These are phyloP conservation scores for Aulostomus chinensis DNA, from an alignment of 2,797 vertebrate genomes.

Conservation along the genomic window DNA sequence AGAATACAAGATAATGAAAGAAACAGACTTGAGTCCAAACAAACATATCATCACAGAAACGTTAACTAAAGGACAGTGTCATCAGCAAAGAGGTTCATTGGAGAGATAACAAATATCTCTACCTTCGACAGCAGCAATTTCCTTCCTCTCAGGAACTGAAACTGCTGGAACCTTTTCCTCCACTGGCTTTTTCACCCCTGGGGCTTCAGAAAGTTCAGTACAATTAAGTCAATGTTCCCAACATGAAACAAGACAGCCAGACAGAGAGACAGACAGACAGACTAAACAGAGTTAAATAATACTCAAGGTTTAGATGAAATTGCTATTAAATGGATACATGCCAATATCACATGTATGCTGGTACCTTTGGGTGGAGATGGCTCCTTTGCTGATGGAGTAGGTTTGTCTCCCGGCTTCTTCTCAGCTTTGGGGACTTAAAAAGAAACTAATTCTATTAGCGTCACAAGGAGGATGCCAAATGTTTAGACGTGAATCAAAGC, in stretches of 20 bases:
- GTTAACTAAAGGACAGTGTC: conserved; percentile 1
- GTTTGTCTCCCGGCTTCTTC: conserved; percentile 56
- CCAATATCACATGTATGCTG: conserved; percentile 23
- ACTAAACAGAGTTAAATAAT: too few species aligned
- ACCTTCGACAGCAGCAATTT: conserved; percentile 69
- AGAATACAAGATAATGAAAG: not conserved
- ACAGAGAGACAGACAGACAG: too few species aligned
- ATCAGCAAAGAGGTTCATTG: conserved; percentile 8
- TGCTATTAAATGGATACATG: too few species aligned
- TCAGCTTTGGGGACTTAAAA: conserved; percentile 67
- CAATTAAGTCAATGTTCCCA: conserved; percentile 24
- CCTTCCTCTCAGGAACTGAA: conserved; percentile 69
- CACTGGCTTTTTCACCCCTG: conserved; percentile 68
- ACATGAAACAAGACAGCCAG: too few species aligned
- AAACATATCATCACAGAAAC: too few species aligned
- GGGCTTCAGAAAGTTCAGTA: conserved; percentile 54
- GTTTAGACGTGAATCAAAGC: not conserved
- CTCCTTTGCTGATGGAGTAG: conserved; percentile 44
- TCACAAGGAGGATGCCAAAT: conserved; percentile 9
- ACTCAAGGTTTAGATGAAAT: too few species aligned
- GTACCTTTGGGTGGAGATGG: conserved; percentile 72
- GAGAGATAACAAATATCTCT: conserved; percentile 29
- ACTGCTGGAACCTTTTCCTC: conserved; percentile 70
- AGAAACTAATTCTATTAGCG: conserved; percentile 50
- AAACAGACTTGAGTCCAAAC: not conserved